A percentile compares a stretch with the other conserved stretches of the same genome.
These are phyloP conservation scores for Parascotia fuliginaria DNA, from an alignment of 2,888 invertebrate genomes.

Conservation along the genomic window DNA sequence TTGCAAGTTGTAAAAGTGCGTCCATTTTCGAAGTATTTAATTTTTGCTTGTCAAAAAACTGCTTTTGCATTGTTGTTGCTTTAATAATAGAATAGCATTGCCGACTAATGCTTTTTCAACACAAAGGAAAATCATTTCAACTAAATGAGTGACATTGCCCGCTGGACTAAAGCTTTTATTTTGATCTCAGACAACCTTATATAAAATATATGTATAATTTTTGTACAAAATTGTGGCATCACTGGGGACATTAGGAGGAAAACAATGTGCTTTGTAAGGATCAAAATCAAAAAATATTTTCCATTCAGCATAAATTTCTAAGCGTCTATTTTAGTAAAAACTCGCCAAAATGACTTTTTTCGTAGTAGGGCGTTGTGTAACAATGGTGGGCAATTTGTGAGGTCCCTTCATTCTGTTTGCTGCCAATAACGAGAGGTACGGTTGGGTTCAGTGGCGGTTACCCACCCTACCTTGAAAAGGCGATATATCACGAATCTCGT, in stretches of 20 bases:
- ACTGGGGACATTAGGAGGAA: not conserved
- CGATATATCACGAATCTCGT: slow-evolving; percentile 22
- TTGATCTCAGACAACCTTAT: too few species aligned
- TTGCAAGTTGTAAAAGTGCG: too few species aligned
- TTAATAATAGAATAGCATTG: too few species aligned
- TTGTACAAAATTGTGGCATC: not conserved
- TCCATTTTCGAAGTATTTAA: not conserved
- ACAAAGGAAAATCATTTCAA: not conserved
- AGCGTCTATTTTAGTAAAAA: slow-evolving; percentile 8
- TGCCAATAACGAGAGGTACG: slow-evolving; percentile 17
- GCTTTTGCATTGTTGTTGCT: too few species aligned
- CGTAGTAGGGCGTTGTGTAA: slow-evolving; percentile 8
- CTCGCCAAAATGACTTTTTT: slow-evolving; percentile 4
- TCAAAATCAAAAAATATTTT: not conserved
- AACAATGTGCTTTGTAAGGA: not conserved
- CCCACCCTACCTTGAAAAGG: slow-evolving; percentile 3
- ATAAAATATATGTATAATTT: not conserved
- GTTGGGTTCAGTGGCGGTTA: slow-evolving; percentile 9
- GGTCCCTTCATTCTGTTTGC: slow-evolving; percentile 30
- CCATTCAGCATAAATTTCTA: not conserved
- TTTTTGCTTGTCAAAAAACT: too few species aligned
- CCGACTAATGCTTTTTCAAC: not conserved
- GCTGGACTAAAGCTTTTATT: too few species aligned
- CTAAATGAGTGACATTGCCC: not conserved
- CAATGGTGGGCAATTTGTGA: slow-evolving; percentile 36